Percentiles rank a stretch among this genome's conserved stretches.
Evolutionary conservation across 1,140 invertebrate species (phyloP).

Genomic region (Eupristina koningsbergeri): DNA sequence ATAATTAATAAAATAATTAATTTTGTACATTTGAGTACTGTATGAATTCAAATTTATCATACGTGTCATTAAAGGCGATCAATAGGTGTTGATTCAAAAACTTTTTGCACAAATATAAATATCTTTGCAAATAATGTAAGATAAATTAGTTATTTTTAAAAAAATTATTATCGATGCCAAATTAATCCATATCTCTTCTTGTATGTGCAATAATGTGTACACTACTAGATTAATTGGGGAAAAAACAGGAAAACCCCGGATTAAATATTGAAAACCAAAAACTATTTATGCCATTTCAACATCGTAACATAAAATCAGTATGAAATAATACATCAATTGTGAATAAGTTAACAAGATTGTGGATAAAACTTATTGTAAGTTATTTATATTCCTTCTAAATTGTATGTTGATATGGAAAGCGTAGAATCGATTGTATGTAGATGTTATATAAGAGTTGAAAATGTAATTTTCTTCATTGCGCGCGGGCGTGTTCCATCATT

Average conservation of each 20-base stretch:
- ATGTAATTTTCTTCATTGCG: not conserved
- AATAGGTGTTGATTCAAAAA: not conserved
- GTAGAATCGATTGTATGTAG: not conserved
- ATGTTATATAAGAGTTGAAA: not conserved
- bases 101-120: too few relatives aligned
- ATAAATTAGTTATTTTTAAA: not conserved
- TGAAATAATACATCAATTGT: not conserved
- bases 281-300: too few relatives aligned
- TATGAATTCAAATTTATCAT: not conserved
- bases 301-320: too few relatives aligned
- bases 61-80: not conserved
- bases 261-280: too few relatives aligned
- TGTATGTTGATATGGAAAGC: not conserved
- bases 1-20: not conserved
- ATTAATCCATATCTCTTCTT: too few relatives aligned
- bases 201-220: too few relatives aligned
- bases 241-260: too few relatives aligned
- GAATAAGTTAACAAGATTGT: not conserved
- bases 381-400: not conserved
- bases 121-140: not conserved
- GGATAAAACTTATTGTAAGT: not conserved
- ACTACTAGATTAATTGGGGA: too few relatives aligned
- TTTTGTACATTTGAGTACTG: not conserved
- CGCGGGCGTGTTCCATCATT: not conserved
- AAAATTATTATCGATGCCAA: not conserved